phyloP scores from a whole-genome alignment of 2,797 vertebrate genomes.

The Sebastes variabilis region DNA sequence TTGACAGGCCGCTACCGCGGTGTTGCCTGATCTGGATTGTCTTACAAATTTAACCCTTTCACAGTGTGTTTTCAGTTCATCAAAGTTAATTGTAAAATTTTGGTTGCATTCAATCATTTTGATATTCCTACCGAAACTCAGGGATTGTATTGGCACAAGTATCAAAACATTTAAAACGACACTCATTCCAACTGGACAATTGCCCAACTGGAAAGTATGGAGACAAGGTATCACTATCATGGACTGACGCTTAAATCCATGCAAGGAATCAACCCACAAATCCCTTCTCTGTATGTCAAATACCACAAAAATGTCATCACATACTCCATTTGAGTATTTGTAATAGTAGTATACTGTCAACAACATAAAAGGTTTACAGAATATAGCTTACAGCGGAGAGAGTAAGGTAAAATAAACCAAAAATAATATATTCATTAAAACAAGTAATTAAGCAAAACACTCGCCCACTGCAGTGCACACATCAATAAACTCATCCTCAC shows the following conservation, averaged over 20 bases:
- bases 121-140: background rate
- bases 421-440: conserved; percentile 28
- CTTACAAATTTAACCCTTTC: no score
- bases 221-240: background rate
- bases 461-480: conserved; percentile 16
- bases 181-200: background rate
- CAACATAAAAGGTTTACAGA: background rate
- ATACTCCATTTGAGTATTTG: background rate
- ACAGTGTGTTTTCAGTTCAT: no score
- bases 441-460: conserved; percentile 35
- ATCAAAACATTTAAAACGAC: background rate
- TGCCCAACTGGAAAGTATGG: background rate
- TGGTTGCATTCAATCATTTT: background rate
- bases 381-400: background rate
- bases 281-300: background rate
- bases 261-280: background rate
- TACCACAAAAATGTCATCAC: background rate
- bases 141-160: background rate
- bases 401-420: background rate
- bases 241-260: background rate
- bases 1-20: no score
- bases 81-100: no score
- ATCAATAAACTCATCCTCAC: conserved; percentile 14
- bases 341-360: background rate
- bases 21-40: no score